A percentile compares a stretch with the other conserved stretches of the same genome.
Evolutionary conservation across 2,113 vertebrate genomes (phyloP).

Genomic region (Amphilophus citrinellus): DNA sequence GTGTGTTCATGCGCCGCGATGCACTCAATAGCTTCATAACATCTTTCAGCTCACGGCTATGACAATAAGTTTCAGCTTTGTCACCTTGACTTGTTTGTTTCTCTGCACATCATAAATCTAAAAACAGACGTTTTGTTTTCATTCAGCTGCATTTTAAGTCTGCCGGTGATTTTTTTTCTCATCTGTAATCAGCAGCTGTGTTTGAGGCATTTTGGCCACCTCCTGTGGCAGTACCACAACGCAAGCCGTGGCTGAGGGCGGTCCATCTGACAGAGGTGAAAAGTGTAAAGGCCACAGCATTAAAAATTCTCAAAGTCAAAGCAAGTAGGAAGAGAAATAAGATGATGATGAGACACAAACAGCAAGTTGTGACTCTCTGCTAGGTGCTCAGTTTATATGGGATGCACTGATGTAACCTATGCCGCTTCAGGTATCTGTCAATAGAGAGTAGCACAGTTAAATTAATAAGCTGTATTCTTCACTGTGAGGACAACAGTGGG

Average conservation of each 20-base stretch:
- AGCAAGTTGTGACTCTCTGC: accelerated
- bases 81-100: neutral
- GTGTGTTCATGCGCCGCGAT: neutral
- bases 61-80: neutral
- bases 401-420: neutral
- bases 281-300: neutral
- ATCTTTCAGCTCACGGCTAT: neutral
- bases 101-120: neutral
- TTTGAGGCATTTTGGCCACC: neutral
- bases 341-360: neutral
- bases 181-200: neutral
- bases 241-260: neutral
- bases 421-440: neutral
- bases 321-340: accelerated
- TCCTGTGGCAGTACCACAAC: neutral
- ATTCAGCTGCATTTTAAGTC: neutral
- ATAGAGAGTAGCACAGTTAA: neutral
- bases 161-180: neutral
- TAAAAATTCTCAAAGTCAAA: neutral
- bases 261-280: neutral
- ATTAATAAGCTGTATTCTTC: neutral
- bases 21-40: neutral
- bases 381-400: neutral
- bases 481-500: neutral
- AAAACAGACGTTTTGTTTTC: neutral